Conservation (phyloP, 2,888 invertebrate genomes). For the Yponomeuta malinellus region DNA sequence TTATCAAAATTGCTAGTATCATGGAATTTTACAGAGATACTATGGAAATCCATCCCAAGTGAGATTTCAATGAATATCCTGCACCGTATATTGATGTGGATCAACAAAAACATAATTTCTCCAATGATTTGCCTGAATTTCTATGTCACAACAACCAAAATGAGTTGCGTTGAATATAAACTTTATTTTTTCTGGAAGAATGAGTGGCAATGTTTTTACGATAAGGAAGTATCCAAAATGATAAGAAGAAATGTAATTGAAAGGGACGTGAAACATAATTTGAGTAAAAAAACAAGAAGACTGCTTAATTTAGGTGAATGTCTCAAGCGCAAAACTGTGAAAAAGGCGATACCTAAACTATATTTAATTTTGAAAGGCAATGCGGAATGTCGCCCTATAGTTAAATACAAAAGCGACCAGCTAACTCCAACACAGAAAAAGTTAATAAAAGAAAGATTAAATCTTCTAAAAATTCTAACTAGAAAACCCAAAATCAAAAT, state of each 20-base stretch:
- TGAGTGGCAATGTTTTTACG: conserved; percentile 66
- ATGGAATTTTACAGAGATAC: conserved; percentile 44
- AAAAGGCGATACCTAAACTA: conserved; percentile 53
- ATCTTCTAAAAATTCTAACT: conserved; percentile 42
- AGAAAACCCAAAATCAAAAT: conserved; percentile 38
- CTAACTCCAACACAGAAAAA: conserved; percentile 39
- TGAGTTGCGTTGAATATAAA: conserved; percentile 59
- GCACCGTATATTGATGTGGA: conserved; percentile 40
- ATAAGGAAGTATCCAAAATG: conserved; percentile 50
- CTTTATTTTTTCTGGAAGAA: conserved; percentile 60
- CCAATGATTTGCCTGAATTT: conserved; percentile 59
- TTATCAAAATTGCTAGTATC: conserved; percentile 35
- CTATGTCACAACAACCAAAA: conserved; percentile 61
- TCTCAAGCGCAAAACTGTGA: conserved; percentile 35
- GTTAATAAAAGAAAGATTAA: conserved; percentile 51
- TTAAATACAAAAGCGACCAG: conserved; percentile 48
- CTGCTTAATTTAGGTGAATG: conserved; percentile 33
- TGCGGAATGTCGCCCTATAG: conserved; percentile 56
- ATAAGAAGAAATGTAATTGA: conserved; percentile 40
- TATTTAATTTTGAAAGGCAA: conserved; percentile 54
- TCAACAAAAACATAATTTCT: conserved; percentile 47
- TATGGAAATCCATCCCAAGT: conserved; percentile 39
- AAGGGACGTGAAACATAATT: conserved; percentile 40
- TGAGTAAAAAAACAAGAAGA: conserved; percentile 40
- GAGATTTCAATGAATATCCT: conserved; percentile 30